phyloP scores from a whole-genome alignment of 2,888 invertebrate genomes.

The Eristalis tenax region DNA sequence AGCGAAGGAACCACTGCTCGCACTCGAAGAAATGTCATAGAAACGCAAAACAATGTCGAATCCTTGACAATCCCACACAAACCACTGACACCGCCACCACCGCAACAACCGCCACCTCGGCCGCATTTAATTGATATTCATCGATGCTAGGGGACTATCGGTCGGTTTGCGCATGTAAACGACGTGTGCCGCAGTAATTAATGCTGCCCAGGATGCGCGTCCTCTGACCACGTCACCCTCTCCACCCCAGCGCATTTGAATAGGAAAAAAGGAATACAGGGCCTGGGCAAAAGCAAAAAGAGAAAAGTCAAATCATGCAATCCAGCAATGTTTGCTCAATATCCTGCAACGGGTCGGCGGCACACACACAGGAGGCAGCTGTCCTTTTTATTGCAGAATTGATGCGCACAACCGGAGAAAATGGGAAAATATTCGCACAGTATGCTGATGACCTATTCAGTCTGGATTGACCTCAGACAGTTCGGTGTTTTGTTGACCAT shows the following conservation, averaged over 20 bases:
- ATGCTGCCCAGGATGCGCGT: conserved; percentile 59
- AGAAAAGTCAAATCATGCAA: conserved; percentile 52
- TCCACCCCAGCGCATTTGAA: conserved; percentile 52
- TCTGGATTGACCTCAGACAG: conserved; percentile 63
- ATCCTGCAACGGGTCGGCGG: conserved; percentile 57
- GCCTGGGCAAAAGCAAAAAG: background rate
- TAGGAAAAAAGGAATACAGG: conserved; percentile 54
- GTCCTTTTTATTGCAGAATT: conserved; percentile 68
- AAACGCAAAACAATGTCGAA: conserved; percentile 62
- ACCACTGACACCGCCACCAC: conserved; percentile 5
- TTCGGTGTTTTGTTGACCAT: conserved; percentile 67
- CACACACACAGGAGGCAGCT: conserved; percentile 49
- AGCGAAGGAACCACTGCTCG: conserved; percentile 31
- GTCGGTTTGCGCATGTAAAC: conserved; percentile 67
- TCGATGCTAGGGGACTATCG: conserved; percentile 44
- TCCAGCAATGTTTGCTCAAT: conserved; percentile 57
- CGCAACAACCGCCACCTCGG: conserved; percentile 30
- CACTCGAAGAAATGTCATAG: conserved; percentile 56
- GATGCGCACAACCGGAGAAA: conserved; percentile 58
- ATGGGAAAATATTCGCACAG: conserved; percentile 55
- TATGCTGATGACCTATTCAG: conserved; percentile 64
- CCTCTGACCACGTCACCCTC: conserved; percentile 34
- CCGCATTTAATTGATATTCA: conserved; percentile 62
- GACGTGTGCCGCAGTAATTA: conserved; percentile 71
- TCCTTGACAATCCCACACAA: conserved; percentile 68